Base-by-base conservation (phyloP, 1,140 invertebrate species). In the Heliconius hermathena region DNA sequence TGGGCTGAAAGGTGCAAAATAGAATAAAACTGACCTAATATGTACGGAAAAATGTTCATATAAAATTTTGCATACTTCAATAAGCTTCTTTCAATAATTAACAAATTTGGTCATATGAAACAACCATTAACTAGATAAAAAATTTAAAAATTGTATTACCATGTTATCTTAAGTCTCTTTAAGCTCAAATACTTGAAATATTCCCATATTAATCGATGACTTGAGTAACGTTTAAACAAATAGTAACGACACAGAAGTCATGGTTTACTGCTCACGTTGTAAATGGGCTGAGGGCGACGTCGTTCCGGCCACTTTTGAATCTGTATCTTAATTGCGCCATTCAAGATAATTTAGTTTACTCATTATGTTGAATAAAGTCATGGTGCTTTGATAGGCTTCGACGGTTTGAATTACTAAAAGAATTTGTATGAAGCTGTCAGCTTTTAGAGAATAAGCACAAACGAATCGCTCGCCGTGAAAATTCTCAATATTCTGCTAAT, bases 241-340 rank as follows among this genome's bases (percentile, higher is more conserved):
- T 66, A 66, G 60, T 16, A 22, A 60, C n/a, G 57, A 74, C 36
- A 81, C 76, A 83, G 79, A 79, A 77, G 77, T 77, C 73, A 73
- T 74, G 66, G 71, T 57, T 82, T 76, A 79, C 60, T 83, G 74
- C 78, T 82, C 80, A 74, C 70, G 73, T 85, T 83, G 76, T 84
- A 86, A 88, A 87, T 80, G 84, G 81, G 77, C 83, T 83, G 81
- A 73, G 82, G 79, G 73, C 83, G 74, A 76, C 78, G 83, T 83
- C 85, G 81, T 88, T 86, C 87, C 83, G 81, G 74, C 78, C 87
- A 88, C 86, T 90, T 88, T 82, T 78, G 80, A 82, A 77, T 76
- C 70, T 78, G 78, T 87, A 89, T 89, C 86, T 88, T 88, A 89
- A 89, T 85, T 87, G 81, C 82, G 11, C 77, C 81, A 83, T 87